These are phyloP conservation scores for Neodiprion pinetum DNA, from an alignment of 1,140 invertebrate genomes.

Conservation along the genomic window DNA sequence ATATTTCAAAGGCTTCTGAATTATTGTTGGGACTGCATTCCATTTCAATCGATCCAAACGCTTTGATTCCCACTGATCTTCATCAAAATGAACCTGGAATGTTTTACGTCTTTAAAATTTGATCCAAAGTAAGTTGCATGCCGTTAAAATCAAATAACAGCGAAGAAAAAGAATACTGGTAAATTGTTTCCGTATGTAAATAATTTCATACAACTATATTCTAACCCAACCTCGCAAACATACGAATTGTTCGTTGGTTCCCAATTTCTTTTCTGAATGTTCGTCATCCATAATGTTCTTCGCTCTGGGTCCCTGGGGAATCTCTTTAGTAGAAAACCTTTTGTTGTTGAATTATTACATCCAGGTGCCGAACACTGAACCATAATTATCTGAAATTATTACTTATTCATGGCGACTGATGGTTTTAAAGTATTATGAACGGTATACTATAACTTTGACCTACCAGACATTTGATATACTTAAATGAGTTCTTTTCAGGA, in stretches of 20 bases:
- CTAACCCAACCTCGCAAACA: not conserved
- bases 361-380: slow-evolving; percentile 4
- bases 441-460: not conserved
- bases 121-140: too few species aligned
- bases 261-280: slow-evolving; percentile 1
- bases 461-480: not conserved
- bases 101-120: not conserved
- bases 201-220: not conserved
- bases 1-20: not conserved
- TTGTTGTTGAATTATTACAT: not conserved
- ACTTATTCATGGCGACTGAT: too few species aligned
- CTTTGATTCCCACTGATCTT: not conserved
- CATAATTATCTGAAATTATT: not conserved
- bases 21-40: not conserved
- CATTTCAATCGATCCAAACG: slow-evolving; percentile 4
- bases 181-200: too few species aligned
- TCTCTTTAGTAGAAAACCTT: not conserved
- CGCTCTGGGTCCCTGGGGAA: not conserved
- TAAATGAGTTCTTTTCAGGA: too few species aligned
- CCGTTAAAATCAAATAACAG: too few species aligned
- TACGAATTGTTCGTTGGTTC: slow-evolving; percentile 5
- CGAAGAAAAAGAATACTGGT: too few species aligned
- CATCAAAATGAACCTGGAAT: not conserved
- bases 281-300: not conserved
- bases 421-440: not conserved